phyloP scores from a whole-genome alignment of 2,113 vertebrate genomes.

The Daubentonia madagascariensis region DNA sequence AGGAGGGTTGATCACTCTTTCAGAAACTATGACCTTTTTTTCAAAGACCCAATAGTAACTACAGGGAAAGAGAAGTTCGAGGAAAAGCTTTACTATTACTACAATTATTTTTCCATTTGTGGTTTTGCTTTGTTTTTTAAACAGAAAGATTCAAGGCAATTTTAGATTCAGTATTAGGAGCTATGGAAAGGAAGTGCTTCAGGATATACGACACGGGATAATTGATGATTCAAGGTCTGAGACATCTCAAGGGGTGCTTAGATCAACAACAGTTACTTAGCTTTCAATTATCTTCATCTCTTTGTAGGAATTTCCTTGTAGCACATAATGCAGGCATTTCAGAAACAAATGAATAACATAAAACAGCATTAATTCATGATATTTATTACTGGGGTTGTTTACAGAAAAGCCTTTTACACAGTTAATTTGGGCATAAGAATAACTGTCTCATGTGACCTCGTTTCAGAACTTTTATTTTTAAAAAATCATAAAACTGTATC shows the following conservation, averaged over 20 bases:
- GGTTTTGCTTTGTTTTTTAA: background rate
- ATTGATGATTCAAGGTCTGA: background rate
- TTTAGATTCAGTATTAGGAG: background rate
- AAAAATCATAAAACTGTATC: slow-evolving; percentile 81
- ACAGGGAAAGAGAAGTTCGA: background rate
- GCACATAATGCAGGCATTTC: background rate
- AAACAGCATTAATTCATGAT: slow-evolving; percentile 72
- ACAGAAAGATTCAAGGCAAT: background rate
- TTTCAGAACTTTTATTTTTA: slow-evolving; percentile 68
- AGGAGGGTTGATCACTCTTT: background rate
- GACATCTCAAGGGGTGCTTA: no score
- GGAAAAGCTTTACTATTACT: background rate
- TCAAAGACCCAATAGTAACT: background rate
- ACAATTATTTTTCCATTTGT: background rate
- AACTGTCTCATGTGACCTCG: slow-evolving; percentile 66
- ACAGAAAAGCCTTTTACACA: slow-evolving; percentile 83
- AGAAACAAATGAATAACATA: slow-evolving; percentile 6
- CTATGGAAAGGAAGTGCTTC: background rate
- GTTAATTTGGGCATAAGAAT: slow-evolving; percentile 76
- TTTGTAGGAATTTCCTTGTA: background rate
- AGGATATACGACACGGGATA: background rate
- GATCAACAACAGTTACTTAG: background rate
- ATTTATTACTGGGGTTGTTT: slow-evolving; percentile 85
- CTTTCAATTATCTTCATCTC: background rate
- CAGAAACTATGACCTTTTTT: background rate